Evolutionary conservation across 1,140 invertebrate species (phyloP).

Genomic region (Andrena cerasifolii): DNA sequence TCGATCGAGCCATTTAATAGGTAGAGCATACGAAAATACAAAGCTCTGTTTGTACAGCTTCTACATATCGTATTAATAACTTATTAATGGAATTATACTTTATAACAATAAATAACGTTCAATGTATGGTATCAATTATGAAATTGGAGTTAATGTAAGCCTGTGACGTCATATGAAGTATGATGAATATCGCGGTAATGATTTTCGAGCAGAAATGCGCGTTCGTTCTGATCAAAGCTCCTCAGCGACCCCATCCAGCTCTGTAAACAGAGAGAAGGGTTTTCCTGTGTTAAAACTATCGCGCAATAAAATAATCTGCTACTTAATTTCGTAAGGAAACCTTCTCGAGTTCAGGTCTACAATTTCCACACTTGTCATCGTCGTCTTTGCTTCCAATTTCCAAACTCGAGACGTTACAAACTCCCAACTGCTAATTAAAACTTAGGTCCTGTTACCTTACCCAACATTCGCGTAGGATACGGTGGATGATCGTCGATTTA

Average conservation of each 20-base stretch:
- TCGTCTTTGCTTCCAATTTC: no score
- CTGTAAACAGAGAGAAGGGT: constrained; percentile 53
- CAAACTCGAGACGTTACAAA: no score
- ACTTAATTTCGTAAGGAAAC: no score
- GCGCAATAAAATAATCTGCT: no score
- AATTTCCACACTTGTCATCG: no score
- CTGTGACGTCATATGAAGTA: not conserved
- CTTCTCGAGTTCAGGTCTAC: no score
- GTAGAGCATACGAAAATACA: not conserved
- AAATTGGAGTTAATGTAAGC: not conserved
- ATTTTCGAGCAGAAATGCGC: not conserved
- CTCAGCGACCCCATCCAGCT: constrained; percentile 62
- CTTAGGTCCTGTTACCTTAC: constrained; percentile 34
- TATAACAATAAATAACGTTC: not conserved
- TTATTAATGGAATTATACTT: not conserved
- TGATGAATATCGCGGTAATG: not conserved
- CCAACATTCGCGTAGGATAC: constrained; percentile 61
- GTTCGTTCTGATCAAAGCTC: not conserved
- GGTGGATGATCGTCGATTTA: constrained; percentile 32
- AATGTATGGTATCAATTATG: not conserved
- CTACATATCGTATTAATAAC: not conserved
- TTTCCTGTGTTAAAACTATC: not conserved
- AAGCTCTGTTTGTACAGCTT: not conserved
- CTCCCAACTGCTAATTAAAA: no score
- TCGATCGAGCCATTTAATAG: not conserved